Evolutionary conservation across 2,888 invertebrate genomes (phyloP).

Genomic region (Ochropleura leucogaster): DNA sequence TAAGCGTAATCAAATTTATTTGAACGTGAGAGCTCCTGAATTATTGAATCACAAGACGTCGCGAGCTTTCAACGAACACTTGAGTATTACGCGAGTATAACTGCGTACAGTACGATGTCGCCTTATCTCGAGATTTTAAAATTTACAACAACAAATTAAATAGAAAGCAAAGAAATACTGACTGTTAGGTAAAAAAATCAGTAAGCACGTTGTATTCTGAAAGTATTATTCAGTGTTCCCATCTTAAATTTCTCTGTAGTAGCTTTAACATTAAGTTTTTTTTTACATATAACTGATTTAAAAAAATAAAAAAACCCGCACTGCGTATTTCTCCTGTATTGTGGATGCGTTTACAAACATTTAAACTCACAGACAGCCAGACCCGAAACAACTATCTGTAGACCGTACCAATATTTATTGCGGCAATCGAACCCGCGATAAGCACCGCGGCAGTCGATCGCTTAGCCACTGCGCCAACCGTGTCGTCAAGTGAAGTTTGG

Average conservation of each 20-base stretch:
- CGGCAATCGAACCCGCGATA: too few species aligned
- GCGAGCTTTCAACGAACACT: conserved; percentile 6
- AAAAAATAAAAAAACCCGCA: too few species aligned
- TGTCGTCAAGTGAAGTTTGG: too few species aligned
- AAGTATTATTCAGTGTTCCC: not conserved
- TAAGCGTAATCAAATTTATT: conserved; percentile 65
- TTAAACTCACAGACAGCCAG: too few species aligned
- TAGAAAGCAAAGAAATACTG: not conserved
- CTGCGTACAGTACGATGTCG: not conserved
- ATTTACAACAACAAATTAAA: conserved; percentile 15
- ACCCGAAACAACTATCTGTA: too few species aligned
- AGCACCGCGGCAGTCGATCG: too few species aligned
- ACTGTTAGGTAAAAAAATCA: not conserved
- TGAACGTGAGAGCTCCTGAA: conserved; percentile 60
- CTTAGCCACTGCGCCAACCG: too few species aligned
- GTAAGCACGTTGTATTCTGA: not conserved
- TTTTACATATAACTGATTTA: too few species aligned
- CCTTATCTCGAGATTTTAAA: not conserved
- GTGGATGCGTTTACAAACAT: too few species aligned
- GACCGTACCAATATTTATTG: too few species aligned
- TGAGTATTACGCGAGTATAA: not conserved
- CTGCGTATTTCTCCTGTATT: too few species aligned
- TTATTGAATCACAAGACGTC: conserved; percentile 60
- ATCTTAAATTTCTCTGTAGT: not conserved
- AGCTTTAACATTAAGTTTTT: too few species aligned